Evolutionary conservation across 2,888 invertebrate species (phyloP).

Genomic region (Seladonia tumulorum): DNA sequence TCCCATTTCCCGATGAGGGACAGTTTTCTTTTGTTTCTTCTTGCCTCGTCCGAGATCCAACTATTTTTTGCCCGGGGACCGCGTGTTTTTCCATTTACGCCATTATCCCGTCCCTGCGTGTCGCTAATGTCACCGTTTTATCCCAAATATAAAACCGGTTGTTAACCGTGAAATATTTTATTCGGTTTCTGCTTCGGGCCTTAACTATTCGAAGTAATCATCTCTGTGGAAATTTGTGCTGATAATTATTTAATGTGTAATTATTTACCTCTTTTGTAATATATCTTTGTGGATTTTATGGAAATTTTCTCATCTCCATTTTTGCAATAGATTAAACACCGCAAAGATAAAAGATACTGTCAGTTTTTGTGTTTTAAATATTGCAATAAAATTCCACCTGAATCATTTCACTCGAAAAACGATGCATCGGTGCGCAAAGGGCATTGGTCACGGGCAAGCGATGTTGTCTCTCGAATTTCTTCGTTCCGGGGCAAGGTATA

Average conservation of each 20-base stretch:
- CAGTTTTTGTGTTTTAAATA: too few relatives aligned
- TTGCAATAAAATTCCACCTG: background rate
- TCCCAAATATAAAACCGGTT: too few relatives aligned
- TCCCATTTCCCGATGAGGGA: slow-evolving; percentile 2
- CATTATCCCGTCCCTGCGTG: background rate
- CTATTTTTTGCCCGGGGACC: background rate
- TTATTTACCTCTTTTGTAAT: too few relatives aligned
- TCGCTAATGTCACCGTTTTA: background rate
- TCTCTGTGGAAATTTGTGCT: too few relatives aligned
- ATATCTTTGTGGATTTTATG: too few relatives aligned
- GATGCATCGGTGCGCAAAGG: background rate
- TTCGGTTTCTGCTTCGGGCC: background rate
- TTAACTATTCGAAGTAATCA: too few relatives aligned
- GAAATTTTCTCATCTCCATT: too few relatives aligned
- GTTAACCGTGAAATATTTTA: background rate
- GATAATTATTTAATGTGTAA: too few relatives aligned
- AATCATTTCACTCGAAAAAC: background rate
- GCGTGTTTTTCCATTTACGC: background rate
- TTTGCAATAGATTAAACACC: too few relatives aligned
- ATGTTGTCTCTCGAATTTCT: background rate
- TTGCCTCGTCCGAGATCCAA: background rate
- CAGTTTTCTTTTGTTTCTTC: background rate
- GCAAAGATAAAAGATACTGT: too few relatives aligned
- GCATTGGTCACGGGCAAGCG: too few relatives aligned
- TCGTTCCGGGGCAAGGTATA: background rate